Evolutionary conservation across 1,140 invertebrate species (phyloP), one percentile per base, ranked within the genome.

Genomic region (Cephus cinctus): DNA sequence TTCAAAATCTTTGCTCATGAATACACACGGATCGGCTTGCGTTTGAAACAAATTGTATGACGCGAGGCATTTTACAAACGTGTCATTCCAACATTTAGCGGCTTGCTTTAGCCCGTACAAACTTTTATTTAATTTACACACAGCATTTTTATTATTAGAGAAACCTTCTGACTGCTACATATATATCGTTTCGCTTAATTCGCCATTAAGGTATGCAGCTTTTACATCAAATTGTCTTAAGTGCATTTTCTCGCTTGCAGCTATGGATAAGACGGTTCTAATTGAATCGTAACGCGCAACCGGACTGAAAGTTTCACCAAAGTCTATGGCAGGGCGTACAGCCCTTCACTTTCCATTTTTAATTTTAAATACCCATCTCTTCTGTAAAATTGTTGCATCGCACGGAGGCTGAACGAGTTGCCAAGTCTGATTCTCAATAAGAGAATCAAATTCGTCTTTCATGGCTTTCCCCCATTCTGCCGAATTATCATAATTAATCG

Each of bases 161-260:
- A 38, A 46, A 22, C 50, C 61, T 34, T 64, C 50, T 5, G 65
- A 61, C 36, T 52, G 51, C 11, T 56, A 25, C 47, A 73, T 62
- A 31, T 59, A 69, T 8, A 68, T 47, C 18, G 50, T 52, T 45
- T 72, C 63, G 8, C 69, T 47, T 21, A 71, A 39, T 8, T 67
- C 35, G 5, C 64, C 68, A 47, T 71, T 25, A 4, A 73, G 46
- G 42, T 63, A 73, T 2, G 69, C 69, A 9, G 51, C 54, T 49
- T 55, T 62, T 5, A 75, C 58, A 47, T 74, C 73, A n/a, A 72
- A 43, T 31, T 70, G 64, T 32, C 52, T 52, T 8, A 71, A 43
- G 6, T 51, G 19, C 11, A 63, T 27, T 16, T 50, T 41, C 6
- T 58, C 11, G 11, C 43, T 30, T 1, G 46, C 47, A 18, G 57